Evolutionary conservation across 2,113 vertebrate genomes (phyloP).

Genomic region (Cercocebus atys): DNA sequence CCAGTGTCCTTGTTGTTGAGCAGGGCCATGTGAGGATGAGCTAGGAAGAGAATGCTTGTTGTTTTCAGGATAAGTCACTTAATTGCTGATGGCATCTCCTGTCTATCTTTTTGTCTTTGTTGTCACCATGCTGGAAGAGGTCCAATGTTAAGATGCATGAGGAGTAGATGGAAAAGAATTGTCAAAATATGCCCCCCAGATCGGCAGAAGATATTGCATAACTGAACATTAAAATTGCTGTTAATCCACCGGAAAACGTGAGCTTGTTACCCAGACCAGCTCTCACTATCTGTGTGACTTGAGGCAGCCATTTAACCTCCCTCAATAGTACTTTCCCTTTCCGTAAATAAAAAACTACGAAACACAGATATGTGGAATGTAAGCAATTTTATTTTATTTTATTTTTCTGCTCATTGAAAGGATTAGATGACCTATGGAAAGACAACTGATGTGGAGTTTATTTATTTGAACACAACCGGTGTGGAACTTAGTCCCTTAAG

Average conservation of each 20-base stretch:
- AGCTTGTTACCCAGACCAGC: not conserved
- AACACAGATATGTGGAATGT: not conserved
- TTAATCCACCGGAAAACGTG: not conserved
- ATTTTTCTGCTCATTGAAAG: not conserved
- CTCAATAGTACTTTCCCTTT: not conserved
- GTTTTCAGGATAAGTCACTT: not conserved
- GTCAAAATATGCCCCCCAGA: not conserved
- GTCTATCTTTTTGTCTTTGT: not conserved
- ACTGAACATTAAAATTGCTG: not conserved
- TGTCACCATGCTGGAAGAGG: not conserved
- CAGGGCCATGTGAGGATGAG: not conserved
- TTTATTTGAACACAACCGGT: not conserved
- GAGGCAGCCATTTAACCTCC: not conserved
- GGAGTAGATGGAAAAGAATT: not conserved
- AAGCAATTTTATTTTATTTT: not conserved
- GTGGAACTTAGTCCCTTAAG: not conserved
- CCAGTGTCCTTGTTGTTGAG: not conserved
- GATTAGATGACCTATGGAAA: not conserved
- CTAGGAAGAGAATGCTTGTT: not conserved
- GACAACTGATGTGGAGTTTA: not conserved
- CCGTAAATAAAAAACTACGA: not conserved
- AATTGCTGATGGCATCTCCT: not conserved
- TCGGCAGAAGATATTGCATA: not conserved
- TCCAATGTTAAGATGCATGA: not conserved
- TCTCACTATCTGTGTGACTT: rapidly evolving